Evolutionary conservation across 2,888 invertebrate species (phyloP).

Genomic region (Rhodophaea formosa): DNA sequence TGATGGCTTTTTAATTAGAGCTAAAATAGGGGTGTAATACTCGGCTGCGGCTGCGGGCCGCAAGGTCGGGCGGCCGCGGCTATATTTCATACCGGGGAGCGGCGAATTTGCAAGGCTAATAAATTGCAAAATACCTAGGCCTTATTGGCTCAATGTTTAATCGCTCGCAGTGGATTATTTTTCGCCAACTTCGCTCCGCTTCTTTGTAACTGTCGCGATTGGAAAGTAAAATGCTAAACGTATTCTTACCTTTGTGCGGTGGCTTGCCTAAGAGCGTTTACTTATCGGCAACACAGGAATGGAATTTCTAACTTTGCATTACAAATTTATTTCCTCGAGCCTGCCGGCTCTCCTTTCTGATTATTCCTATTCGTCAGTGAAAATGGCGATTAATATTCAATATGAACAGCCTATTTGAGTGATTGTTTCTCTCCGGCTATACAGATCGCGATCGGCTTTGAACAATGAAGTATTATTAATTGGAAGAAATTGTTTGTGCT

Average conservation of each 20-base stretch:
- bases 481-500: conserved; percentile 54
- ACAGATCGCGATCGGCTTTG: conserved; percentile 55
- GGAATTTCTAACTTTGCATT: conserved; percentile 79
- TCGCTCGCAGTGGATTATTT: conserved; percentile 70
- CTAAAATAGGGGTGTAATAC: conserved; percentile 79
- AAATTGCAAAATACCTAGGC: conserved; percentile 77
- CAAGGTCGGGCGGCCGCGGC: conserved; percentile 68
- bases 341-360: conserved; percentile 63
- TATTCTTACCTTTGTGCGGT: conserved; percentile 67
- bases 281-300: conserved; percentile 75
- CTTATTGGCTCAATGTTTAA: conserved; percentile 75
- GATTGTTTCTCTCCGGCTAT: conserved; percentile 68
- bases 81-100: conserved; percentile 75
- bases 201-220: conserved; percentile 48
- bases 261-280: conserved; percentile 63
- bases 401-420: conserved; percentile 77
- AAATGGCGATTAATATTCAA: conserved; percentile 79
- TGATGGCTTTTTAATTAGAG: conserved; percentile 82
- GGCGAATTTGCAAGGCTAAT: conserved; percentile 80
- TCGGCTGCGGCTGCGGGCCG: conserved; percentile 46
- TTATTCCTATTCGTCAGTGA: conserved; percentile 75
- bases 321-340: conserved; percentile 76
- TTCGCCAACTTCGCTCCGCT: conserved; percentile 49
- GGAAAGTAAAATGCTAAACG: conserved; percentile 64
- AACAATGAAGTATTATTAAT: conserved; percentile 63